phyloP scores from a whole-genome alignment of 2,113 vertebrate genomes.

The Pachyramphus minor region DNA sequence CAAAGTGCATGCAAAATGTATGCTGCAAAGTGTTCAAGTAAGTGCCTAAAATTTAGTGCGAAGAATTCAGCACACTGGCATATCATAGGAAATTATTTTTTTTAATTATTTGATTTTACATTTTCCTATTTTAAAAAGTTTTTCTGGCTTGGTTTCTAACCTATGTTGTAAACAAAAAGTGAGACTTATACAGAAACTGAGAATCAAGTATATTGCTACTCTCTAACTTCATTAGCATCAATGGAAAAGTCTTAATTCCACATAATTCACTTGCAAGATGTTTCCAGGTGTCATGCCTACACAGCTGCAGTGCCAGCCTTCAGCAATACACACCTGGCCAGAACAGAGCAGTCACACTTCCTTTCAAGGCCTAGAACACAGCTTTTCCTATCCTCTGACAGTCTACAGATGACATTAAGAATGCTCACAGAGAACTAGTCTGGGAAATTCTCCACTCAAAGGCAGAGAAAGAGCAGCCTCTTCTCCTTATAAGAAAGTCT shows the following conservation, averaged over 20 bases:
- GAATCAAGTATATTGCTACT: neutral
- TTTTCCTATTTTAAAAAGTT: neutral
- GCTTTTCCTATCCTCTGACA: neutral
- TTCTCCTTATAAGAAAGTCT: neutral
- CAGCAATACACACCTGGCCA: neutral
- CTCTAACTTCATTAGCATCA: neutral
- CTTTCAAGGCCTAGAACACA: conserved; percentile 17
- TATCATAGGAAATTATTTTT: neutral
- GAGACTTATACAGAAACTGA: neutral
- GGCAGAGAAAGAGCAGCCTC: neutral
- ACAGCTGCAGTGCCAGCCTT: neutral
- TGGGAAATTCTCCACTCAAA: neutral
- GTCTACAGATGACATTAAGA: neutral
- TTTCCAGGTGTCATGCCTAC: neutral
- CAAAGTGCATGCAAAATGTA: too few species aligned
- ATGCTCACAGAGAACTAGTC: neutral
- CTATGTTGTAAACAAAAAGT: neutral
- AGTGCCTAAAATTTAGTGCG: neutral
- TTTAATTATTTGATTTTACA: neutral
- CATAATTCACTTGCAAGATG: neutral
- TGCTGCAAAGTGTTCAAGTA: neutral
- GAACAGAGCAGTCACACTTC: neutral
- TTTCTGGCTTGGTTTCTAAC: neutral
- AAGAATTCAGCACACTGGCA: neutral
- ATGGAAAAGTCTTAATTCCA: neutral